Evolutionary conservation across 1,140 invertebrate genomes (phyloP).

Genomic region (Scaptodrosophila lebanonensis): DNA sequence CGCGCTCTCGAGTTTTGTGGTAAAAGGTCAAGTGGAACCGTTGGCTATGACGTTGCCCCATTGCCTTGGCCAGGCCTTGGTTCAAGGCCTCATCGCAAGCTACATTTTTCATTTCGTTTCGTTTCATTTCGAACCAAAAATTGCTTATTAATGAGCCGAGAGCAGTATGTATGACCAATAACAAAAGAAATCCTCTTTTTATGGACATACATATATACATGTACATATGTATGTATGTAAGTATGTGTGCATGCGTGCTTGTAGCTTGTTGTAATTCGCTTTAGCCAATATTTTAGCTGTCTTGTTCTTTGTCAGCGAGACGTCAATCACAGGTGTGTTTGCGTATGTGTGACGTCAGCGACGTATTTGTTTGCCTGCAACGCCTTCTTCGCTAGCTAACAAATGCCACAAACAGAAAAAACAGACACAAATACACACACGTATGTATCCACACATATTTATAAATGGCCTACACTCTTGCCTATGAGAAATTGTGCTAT

Average conservation of each 20-base stretch:
- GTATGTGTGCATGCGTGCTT: background rate
- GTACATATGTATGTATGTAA: background rate
- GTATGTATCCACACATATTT: constrained; percentile 28
- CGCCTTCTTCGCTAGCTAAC: too few species aligned
- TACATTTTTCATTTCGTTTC: too few species aligned
- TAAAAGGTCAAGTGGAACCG: constrained; percentile 37
- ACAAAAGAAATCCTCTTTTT: too few species aligned
- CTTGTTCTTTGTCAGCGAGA: constrained; percentile 26
- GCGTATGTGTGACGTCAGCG: constrained; percentile 60
- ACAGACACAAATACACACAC: constrained; percentile 18
- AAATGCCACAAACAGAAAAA: too few species aligned
- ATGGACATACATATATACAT: too few species aligned
- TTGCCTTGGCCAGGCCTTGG: constrained; percentile 16
- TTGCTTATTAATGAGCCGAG: constrained; percentile 41
- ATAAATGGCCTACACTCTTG: constrained; percentile 15
- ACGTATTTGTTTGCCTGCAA: background rate
- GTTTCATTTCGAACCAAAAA: constrained; percentile 10
- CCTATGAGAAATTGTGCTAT: constrained; percentile 40
- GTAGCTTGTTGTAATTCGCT: background rate
- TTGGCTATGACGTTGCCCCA: constrained; percentile 38
- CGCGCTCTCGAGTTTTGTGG: too few species aligned
- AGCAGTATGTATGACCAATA: background rate
- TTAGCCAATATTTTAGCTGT: constrained; percentile 17
- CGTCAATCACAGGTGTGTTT: constrained; percentile 60
- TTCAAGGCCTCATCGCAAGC: constrained; percentile 63